Base-by-base conservation (phyloP, 2,888 invertebrate genomes). In the Ophion costatus region DNA sequence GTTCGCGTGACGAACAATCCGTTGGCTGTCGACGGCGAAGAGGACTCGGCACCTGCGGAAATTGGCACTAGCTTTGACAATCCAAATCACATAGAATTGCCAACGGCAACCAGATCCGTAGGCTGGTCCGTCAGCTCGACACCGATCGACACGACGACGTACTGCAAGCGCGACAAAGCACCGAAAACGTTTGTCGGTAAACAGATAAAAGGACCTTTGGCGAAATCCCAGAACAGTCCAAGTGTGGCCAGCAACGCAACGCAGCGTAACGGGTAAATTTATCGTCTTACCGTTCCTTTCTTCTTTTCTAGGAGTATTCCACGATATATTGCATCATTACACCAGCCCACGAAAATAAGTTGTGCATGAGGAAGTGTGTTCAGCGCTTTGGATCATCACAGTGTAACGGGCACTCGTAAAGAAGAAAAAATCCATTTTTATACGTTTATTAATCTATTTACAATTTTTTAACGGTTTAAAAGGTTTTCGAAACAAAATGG, bases 1-100 rank as follows among this genome's bases (percentile, higher is more conserved):
- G 97, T 97, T 94, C 95, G 97, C 83, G 97, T 98, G 88, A 97
- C 97, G 33, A 95, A 96, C 83, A 97, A 97, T 94, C 97, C 97
- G 0, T 95, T 97, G 73, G 92, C 93, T 29, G 88, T 87, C 20
- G 88, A 96, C 95, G 93, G 95, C 95, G 88, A 93, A 59, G 91
- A 91, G 45, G 92, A 93, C 51, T 51, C 82, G 38, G 45, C 67
- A n/a, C 71, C 63, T n/a, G 81, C 88, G 80, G 93, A 93, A 94
- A 94, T 95, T 94, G 95, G 95, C 76, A 96, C 96, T 82, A 96
- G 96, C 88, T 97, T 97, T 92, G 96, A 97, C 92, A 96, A 96
- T 94, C 96, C 96, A 0, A 96, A 96, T 91, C 96, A 96, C 86
- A 96, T 96, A 86, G 96, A 96, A 90, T 93, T 96, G 83, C 96